Evolutionary conservation across 2,113 vertebrate genomes (phyloP).

Genomic region (Microtus ochrogaster): DNA sequence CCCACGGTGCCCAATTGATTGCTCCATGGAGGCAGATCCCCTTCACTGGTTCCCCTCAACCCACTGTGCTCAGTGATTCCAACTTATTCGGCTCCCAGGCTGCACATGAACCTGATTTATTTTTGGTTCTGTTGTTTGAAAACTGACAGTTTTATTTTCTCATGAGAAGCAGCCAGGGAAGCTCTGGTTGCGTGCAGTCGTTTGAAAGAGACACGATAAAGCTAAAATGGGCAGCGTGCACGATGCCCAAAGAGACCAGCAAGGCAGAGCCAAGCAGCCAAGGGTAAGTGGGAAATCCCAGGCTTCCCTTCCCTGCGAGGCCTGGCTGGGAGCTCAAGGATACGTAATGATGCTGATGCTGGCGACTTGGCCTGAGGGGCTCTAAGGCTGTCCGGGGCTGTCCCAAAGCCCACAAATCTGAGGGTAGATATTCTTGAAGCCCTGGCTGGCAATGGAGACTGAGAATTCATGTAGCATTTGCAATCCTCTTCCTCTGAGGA

Average conservation of each 20-base stretch:
- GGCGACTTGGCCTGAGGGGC: neutral
- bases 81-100: neutral
- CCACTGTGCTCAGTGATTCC: no score
- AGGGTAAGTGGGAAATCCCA: neutral
- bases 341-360: neutral
- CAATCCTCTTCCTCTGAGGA: neutral
- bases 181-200: neutral
- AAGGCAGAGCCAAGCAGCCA: neutral
- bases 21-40: neutral
- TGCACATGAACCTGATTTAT: fast-evolving
- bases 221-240: no score
- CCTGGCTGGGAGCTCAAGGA: neutral
- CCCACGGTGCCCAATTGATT: neutral
- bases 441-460: neutral
- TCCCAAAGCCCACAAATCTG: neutral
- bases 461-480: neutral
- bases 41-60: fast-evolving
- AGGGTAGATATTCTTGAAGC: neutral
- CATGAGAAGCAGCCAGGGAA: neutral
- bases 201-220: neutral
- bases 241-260: neutral
- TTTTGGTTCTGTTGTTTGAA: neutral
- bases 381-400: neutral
- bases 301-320: no score
- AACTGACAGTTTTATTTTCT: neutral